Base-by-base conservation (phyloP, 1,140 invertebrate species). In the Drosophila lacteicornis region DNA sequence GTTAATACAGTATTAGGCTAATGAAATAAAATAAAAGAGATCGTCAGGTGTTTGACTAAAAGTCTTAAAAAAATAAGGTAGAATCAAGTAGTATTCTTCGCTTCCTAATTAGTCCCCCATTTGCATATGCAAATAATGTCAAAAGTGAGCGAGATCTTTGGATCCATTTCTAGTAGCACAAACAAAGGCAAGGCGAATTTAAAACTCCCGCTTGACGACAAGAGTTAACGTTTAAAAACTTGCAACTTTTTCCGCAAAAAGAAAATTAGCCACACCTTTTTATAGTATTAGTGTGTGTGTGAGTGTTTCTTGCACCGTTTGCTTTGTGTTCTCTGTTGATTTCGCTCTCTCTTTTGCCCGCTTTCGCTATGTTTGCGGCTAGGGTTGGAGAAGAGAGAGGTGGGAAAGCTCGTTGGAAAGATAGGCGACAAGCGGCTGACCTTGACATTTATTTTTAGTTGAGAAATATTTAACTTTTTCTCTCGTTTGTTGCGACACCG, bases 391-490 rank as follows among this genome's bases (percentile, higher is more conserved):
- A n/a, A 11, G 5, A 3, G n/a, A 15, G 17, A 33, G 50, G 17
- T 9, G 43, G 30, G 38, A 56, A 38, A 17, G 36, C 50, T 51
- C 22, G 15, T 33, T 43, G 60, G 46, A 68, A 71, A 73, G 68
- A 59, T 73, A 77, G 36, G 58, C 42, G 56, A 77, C 45, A 69
- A 61, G 51, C 65, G 51, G 79, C 66, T 82, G 86, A 90, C 86
- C 86, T 91, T 90, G 86, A 90, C 86, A 90, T 90, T 90, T 90
- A 90, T 90, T 90, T 90, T 80, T 90, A 90, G 90, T 78, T 80
- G 61, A 60, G 79, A 75, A 68, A 62, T 85, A 79, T 90, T 87
- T 59, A 78, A 90, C 70, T 68, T 79, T 81, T 85, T 90, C 78
- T 85, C 67, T 90, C 67, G 51, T 65, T 82, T 19, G 43, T 58